Base-by-base conservation (phyloP, 2,888 invertebrate species). In the Agrypnus murinus region DNA sequence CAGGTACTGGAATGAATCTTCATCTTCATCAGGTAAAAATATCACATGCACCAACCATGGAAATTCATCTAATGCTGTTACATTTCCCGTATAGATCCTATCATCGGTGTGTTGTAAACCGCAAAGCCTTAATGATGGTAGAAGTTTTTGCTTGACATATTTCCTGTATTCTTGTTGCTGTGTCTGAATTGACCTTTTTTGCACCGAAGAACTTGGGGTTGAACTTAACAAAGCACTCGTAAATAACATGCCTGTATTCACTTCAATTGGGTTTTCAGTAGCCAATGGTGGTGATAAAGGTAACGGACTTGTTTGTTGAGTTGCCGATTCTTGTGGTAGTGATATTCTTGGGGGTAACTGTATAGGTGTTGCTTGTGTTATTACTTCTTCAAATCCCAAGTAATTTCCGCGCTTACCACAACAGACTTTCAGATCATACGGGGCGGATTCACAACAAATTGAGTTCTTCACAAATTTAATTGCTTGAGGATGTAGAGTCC, bases 341-440 rank as follows among this genome's bases (percentile, higher is more conserved):
- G 2, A n/a, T n/a, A n/a, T n/a, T n/a, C 2, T 25, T 25, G 25
- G 25, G 5, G 25, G 25, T 5, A 25, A 5, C 25, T 25, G 25
- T 25, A 25, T 3, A 25, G 2, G 2, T 25, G 25, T 25, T 25
- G 25, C 25, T 2, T 2, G 2, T 25, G 25, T 3, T 5, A 5
- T 25, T 5, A 25, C 25, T 5, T n/a, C 15, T 14, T 55, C 10
- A 2, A 15, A 32, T 9, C 9, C n/a, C 4, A 12, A 10, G 25
- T 25, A 58, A 19, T n/a, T 25, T 2, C 12, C 12, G 0, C 5
- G 12, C 19, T 10, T 43, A 12, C 43, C 65, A 43, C 69, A 69
- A 34, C 69, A 69, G 8, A 69, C 69, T 53, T 58, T 69, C 6
- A 69, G 10, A 31, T 69, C 65, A 1, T 48, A 43, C 0, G 25